Percentiles rank a stretch among this genome's conserved stretches.
These are phyloP conservation scores for Fulica atra DNA, from an alignment of 2,113 vertebrate species.

Conservation along the genomic window DNA sequence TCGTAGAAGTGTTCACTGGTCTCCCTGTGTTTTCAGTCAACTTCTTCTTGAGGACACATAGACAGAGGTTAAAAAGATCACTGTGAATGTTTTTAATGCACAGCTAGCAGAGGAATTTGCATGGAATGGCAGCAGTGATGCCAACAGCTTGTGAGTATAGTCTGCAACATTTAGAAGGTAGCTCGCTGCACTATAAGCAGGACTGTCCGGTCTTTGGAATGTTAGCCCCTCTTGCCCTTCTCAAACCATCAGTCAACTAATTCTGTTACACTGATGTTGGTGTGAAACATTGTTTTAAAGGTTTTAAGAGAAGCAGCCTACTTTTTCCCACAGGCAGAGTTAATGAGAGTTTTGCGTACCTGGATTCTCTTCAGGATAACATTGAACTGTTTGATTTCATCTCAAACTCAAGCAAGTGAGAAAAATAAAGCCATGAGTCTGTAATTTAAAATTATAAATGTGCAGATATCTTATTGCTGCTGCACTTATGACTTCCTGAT, in stretches of 20 bases:
- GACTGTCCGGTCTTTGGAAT: background rate
- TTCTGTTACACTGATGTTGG: background rate
- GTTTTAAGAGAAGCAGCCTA: background rate
- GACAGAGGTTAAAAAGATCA: background rate
- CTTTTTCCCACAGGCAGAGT: background rate
- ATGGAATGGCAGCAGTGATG: background rate
- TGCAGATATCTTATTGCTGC: background rate
- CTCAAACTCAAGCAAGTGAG: background rate
- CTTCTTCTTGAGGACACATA: background rate
- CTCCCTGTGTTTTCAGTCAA: background rate
- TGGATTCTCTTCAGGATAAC: slow-evolving; percentile 42
- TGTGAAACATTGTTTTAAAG: background rate
- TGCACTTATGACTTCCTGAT: background rate
- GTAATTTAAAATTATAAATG: slow-evolving; percentile 9
- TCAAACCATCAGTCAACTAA: background rate
- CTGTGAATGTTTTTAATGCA: slow-evolving; percentile 10
- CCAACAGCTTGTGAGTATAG: background rate
- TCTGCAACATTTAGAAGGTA: background rate
- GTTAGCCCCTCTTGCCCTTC: background rate
- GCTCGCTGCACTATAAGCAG: background rate
- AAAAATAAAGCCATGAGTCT: background rate
- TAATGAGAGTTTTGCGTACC: background rate
- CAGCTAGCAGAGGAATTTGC: background rate
- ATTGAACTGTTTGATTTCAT: slow-evolving; percentile 54
- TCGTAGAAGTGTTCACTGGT: background rate